Evolutionary conservation across 2,113 vertebrate species (phyloP), one percentile per base, ranked within the genome.

Genomic region (Seriola quinqueradiata): DNA sequence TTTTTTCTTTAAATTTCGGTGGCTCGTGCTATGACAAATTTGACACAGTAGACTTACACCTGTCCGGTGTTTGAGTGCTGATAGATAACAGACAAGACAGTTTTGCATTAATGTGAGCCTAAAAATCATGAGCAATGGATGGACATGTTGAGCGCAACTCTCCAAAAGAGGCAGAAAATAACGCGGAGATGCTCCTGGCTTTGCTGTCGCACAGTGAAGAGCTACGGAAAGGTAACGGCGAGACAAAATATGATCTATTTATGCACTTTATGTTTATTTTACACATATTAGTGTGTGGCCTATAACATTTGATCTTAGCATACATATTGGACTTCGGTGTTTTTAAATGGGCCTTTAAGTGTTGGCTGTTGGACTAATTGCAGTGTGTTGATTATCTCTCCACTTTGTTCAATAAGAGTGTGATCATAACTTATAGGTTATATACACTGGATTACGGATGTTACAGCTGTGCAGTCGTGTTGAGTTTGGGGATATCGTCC

Each of bases 131-230:
- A 92, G 87, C 83, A 12, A 97, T 97, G 96, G 95, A 95, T 60
- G 69, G 85, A 38, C 81, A 70, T 12, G 92, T 85, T 87, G 93
- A 94, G 86, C 81, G 91, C 70, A 86, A 89, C 81, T 86, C 76
- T 58, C 93, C 92, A 10, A 95, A 91, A 89, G 89, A 90, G 77
- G 44, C 92, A 21, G 79, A 88, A 10, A 82, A 81, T 60, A 91
- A 91, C 83, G 69, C 93, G 17, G 95, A 97, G 86, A 95, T 96
- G 92, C 95, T 97, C 21, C 83, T 97, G 2, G 95, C 96, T 14
- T 76, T 96, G 75, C 91, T 96, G 88, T 93, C 96, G 3, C 95
- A 95, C 82, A 95, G 94, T 46, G 95, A 95, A 40, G 94, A 96
- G 60, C 91, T 96, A 59, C 94, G 94, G 48, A 95, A 94, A 97